Percentiles rank a stretch among this genome's conserved stretches.
Evolutionary conservation across 1,140 invertebrate genomes (phyloP).

Genomic region (Drosophila elegans): DNA sequence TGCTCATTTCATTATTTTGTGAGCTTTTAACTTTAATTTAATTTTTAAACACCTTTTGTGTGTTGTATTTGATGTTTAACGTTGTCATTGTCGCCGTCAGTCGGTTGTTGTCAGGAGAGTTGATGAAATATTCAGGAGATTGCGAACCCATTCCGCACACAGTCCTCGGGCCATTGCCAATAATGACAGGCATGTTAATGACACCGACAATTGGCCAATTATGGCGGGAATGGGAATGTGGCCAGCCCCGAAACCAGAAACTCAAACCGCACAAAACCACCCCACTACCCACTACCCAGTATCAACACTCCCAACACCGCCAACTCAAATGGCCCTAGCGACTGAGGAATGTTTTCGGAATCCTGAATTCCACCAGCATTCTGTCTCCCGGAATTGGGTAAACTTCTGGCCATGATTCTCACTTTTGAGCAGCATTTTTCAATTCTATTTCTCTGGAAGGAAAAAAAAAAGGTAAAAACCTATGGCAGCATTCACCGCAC

Average conservation of each 20-base stretch:
- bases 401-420: slow-evolving; percentile 44
- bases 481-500: slow-evolving; percentile 12
- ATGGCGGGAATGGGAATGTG: slow-evolving; percentile 48
- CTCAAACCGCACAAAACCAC: slow-evolving; percentile 24
- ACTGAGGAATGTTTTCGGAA: slow-evolving; percentile 12
- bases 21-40: slow-evolving; percentile 81
- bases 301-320: too few relatives aligned
- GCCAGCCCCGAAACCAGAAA: slow-evolving; percentile 28
- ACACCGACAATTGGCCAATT: slow-evolving; percentile 75
- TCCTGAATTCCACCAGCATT: background rate
- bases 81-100: slow-evolving; percentile 43
- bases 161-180: slow-evolving; percentile 34
- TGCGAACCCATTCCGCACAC: slow-evolving; percentile 17
- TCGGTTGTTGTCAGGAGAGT: slow-evolving; percentile 24
- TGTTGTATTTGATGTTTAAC: slow-evolving; percentile 70
- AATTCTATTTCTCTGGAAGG: slow-evolving; percentile 12
- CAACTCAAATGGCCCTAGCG: background rate
- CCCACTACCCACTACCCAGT: too few relatives aligned
- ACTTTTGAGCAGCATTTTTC: slow-evolving; percentile 40
- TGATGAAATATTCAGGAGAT: slow-evolving; percentile 75
- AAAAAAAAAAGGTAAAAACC: background rate
- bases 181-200: slow-evolving; percentile 70
- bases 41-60: slow-evolving; percentile 77
- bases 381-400: background rate
- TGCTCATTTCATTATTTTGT: slow-evolving; percentile 74